Evolutionary conservation across 2,113 vertebrate species (phyloP).

Genomic region (Hydrolagus affinis): DNA sequence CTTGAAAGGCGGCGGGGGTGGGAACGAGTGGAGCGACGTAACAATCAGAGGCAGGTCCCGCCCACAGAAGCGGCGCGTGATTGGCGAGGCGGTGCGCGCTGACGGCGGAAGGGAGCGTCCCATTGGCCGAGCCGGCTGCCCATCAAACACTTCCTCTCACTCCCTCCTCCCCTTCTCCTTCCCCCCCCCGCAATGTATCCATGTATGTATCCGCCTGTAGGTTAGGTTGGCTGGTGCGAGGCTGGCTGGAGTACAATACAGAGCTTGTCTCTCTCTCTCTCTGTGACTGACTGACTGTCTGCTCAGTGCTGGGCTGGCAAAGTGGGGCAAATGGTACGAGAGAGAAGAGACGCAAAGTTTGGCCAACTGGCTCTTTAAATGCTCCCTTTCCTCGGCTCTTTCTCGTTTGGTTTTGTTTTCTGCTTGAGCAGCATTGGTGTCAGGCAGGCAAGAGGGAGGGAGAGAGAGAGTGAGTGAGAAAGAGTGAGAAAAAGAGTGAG

Average conservation of each 20-base stretch:
- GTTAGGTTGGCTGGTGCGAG: not conserved
- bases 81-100: not conserved
- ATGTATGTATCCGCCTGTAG: too few species aligned
- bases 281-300: too few species aligned
- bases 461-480: too few species aligned
- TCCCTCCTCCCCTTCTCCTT: too few species aligned
- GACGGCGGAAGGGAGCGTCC: not conserved
- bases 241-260: conserved; percentile 15
- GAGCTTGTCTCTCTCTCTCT: conserved; percentile 16
- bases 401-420: not conserved
- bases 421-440: too few species aligned
- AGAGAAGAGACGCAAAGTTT: not conserved
- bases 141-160: not conserved
- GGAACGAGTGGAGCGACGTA: too few species aligned
- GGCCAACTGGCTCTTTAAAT: not conserved
- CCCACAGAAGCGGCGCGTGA: not conserved
- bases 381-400: not conserved
- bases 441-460: too few species aligned
- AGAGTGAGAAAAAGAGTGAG: too few species aligned
- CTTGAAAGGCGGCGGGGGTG: not conserved
- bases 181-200: too few species aligned
- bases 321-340: conserved; percentile 9
- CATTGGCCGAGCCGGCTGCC: not conserved
- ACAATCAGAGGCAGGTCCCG: not conserved
- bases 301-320: too few species aligned